Evolutionary conservation across 1,140 invertebrate genomes (phyloP).

Genomic region (Nymphalis io): DNA sequence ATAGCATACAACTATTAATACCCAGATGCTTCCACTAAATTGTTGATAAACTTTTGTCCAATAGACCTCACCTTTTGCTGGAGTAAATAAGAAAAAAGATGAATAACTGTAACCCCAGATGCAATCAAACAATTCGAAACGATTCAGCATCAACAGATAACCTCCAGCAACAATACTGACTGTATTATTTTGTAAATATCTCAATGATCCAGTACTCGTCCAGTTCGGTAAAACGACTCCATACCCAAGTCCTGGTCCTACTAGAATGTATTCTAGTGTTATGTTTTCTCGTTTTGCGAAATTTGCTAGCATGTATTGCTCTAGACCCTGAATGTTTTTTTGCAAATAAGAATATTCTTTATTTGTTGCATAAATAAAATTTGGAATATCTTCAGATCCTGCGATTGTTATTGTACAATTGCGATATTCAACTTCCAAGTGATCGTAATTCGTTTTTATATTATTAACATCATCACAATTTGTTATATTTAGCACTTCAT

Average conservation of each 20-base stretch:
- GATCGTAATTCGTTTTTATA: slow-evolving; percentile 7
- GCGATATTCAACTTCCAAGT: slow-evolving; percentile 14
- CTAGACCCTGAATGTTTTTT: slow-evolving; percentile 22
- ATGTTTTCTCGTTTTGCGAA: slow-evolving; percentile 32
- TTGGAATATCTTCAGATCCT: slow-evolving; percentile 30
- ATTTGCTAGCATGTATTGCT: slow-evolving; percentile 33
- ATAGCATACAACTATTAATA: slow-evolving; percentile 39
- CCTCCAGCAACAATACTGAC: slow-evolving; percentile 30
- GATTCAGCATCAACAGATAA: slow-evolving; percentile 23
- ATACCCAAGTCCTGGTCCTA: background rate
- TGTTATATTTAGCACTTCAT: slow-evolving; percentile 19
- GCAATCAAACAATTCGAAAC: slow-evolving; percentile 35
- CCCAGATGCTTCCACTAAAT: slow-evolving; percentile 49
- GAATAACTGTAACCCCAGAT: slow-evolving; percentile 53
- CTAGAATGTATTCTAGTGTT: slow-evolving; percentile 26
- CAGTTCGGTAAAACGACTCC: slow-evolving; percentile 31
- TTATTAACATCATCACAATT: slow-evolving; percentile 19
- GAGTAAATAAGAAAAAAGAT: slow-evolving; percentile 46
- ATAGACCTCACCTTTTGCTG: slow-evolving; percentile 33
- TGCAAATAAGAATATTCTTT: background rate
- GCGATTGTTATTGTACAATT: slow-evolving; percentile 31
- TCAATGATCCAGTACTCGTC: slow-evolving; percentile 27
- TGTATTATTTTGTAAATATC: slow-evolving; percentile 30
- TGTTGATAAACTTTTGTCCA: slow-evolving; percentile 55
- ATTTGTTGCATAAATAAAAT: slow-evolving; percentile 31